phyloP scores from a whole-genome alignment of 1,140 invertebrate species.

The Scaptomyza graminum region DNA sequence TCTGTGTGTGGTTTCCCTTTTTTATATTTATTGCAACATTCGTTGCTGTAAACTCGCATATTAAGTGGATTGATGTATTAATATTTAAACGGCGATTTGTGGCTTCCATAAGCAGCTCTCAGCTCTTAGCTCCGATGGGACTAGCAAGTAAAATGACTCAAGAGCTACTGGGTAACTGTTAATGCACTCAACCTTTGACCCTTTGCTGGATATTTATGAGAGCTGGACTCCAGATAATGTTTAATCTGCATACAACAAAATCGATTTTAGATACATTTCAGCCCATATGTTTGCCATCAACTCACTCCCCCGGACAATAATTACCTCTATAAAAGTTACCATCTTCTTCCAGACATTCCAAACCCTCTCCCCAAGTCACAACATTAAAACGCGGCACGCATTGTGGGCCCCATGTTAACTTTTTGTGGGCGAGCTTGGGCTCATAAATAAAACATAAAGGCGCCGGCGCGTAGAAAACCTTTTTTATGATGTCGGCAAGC shows the following conservation, averaged over 20 bases:
- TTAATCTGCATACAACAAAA: constrained; percentile 48
- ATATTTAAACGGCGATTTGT: constrained; percentile 81
- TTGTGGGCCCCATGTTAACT: constrained; percentile 43
- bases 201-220: constrained; percentile 28
- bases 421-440: constrained; percentile 54
- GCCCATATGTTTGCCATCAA: constrained; percentile 4
- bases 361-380: not conserved
- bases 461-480: constrained; percentile 49
- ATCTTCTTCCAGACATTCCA: constrained; percentile 15
- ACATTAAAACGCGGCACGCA: constrained; percentile 54
- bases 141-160: constrained; percentile 21
- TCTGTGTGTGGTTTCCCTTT: constrained; percentile 43
- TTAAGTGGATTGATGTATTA: constrained; percentile 83
- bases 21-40: constrained; percentile 81
- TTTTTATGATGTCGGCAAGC: constrained; percentile 55
- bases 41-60: constrained; percentile 75
- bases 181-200: constrained; percentile 37
- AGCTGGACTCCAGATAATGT: constrained; percentile 39
- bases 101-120: constrained; percentile 35
- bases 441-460: constrained; percentile 81
- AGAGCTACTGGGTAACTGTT: constrained; percentile 11
- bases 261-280: constrained; percentile 36
- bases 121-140: constrained; percentile 11
- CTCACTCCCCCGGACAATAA: constrained; percentile 25
- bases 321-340: constrained; percentile 48